Percentiles rank a stretch among this genome's conserved stretches.
These are phyloP conservation scores for Menura novaehollandiae DNA, from an alignment of 2,113 vertebrate genomes.

Conservation along the genomic window DNA sequence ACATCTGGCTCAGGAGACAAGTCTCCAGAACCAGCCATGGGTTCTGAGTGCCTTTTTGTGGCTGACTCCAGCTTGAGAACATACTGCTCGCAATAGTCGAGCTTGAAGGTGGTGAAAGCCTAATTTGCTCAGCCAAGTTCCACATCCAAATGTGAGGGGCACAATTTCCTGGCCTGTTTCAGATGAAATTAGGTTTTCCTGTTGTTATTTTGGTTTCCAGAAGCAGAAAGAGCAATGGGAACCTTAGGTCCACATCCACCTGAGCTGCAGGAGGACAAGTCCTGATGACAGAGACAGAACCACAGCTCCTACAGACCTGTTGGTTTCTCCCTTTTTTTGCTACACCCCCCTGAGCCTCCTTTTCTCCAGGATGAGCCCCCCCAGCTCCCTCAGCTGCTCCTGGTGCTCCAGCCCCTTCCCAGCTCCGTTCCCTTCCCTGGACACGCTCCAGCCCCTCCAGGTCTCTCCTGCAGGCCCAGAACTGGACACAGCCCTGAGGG, in stretches of 20 bases:
- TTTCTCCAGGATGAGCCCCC: neutral
- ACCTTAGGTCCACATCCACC: neutral
- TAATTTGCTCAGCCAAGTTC: neutral
- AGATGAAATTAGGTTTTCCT: neutral
- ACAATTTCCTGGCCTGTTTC: slow-evolving; percentile 2
- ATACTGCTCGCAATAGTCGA: neutral
- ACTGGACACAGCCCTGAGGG: neutral
- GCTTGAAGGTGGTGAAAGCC: slow-evolving; percentile 20
- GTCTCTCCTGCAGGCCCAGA: neutral
- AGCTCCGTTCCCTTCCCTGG: neutral
- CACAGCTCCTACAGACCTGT: neutral
- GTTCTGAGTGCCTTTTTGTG: slow-evolving; percentile 20
- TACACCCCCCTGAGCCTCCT: neutral
- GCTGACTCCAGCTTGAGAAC: neutral
- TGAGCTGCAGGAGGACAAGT: neutral
- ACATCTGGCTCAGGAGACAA: neutral
- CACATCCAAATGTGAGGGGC: neutral
- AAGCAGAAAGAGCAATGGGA: neutral
- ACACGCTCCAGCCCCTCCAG: neutral
- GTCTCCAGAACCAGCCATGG: neutral
- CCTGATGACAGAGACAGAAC: neutral
- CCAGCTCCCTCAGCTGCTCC: neutral
- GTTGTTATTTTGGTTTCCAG: slow-evolving; percentile 36
- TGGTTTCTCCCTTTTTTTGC: neutral
- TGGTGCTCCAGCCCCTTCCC: neutral